Evolutionary conservation across 2,113 vertebrate genomes (phyloP).

Genomic region (Myotis brandtii): DNA sequence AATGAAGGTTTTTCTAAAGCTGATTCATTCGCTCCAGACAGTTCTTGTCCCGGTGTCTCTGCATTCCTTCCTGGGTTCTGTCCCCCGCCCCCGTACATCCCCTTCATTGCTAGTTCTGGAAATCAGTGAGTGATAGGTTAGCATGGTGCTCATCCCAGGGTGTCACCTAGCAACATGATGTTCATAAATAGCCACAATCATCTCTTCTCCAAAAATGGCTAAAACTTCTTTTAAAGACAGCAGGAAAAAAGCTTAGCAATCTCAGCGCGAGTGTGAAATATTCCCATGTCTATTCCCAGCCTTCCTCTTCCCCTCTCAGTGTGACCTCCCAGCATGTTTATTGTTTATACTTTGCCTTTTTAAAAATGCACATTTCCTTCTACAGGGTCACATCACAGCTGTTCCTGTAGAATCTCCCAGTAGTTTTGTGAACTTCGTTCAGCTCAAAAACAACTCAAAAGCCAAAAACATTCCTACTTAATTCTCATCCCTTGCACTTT

Average conservation of each 20-base stretch:
- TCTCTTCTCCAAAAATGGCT: constrained; percentile 78
- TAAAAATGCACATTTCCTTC: constrained; percentile 62
- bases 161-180: constrained; percentile 88
- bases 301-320: constrained; percentile 66
- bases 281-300: constrained; percentile 64
- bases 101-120: constrained; percentile 78
- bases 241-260: constrained; percentile 79
- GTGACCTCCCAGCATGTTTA: constrained; percentile 71
- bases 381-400: constrained; percentile 62
- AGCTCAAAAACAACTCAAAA: constrained; percentile 56
- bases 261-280: constrained; percentile 67
- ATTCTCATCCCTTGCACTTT: background rate
- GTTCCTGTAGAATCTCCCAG: constrained; percentile 68
- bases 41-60: background rate
- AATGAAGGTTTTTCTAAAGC: constrained; percentile 31
- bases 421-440: constrained; percentile 71
- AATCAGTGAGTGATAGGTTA: constrained; percentile 82
- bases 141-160: constrained; percentile 71
- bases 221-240: constrained; percentile 77
- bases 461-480: constrained; percentile 51
- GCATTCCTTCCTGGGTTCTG: constrained; percentile 53
- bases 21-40: constrained; percentile 13
- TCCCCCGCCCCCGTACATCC: background rate
- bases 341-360: constrained; percentile 66
- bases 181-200: constrained; percentile 86